phyloP scores from a whole-genome alignment of 1,140 invertebrate species.

The Heliconius nattereri region DNA sequence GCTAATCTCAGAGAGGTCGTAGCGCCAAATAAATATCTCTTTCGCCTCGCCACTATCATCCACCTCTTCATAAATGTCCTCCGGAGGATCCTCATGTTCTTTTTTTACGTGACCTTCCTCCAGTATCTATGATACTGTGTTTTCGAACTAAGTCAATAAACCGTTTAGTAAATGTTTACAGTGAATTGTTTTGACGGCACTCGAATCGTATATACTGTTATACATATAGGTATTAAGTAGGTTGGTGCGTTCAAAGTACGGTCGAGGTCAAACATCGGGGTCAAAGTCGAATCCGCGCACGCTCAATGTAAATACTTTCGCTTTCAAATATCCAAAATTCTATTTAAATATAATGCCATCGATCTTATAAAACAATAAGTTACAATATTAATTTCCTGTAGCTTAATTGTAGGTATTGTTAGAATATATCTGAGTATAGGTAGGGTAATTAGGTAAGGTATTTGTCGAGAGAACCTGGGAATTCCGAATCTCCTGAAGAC shows the following conservation, averaged over 20 bases:
- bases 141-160: not conserved
- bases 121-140: not conserved
- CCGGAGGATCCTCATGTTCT: too few species aligned
- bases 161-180: constrained; percentile 14
- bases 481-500: not conserved
- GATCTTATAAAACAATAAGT: not conserved
- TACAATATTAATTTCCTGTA: too few species aligned
- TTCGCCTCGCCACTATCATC: too few species aligned
- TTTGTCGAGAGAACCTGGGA: not conserved
- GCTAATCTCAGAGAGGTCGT: too few species aligned
- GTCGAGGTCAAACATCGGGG: constrained; percentile 68
- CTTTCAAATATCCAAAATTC: constrained; percentile 43
- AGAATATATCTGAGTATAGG: too few species aligned
- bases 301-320: constrained; percentile 50
- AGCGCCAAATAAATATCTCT: too few species aligned
- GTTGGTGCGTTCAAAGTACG: constrained; percentile 43
- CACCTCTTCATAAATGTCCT: too few species aligned
- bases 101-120: too few species aligned
- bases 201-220: constrained; percentile 24
- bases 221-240: constrained; percentile 38
- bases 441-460: too few species aligned
- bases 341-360: not conserved
- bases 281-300: constrained; percentile 64
- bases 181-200: constrained; percentile 28
- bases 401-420: too few species aligned